Conservation (phyloP, 2,113 vertebrate species). For the Pachycephala philippinensis region DNA sequence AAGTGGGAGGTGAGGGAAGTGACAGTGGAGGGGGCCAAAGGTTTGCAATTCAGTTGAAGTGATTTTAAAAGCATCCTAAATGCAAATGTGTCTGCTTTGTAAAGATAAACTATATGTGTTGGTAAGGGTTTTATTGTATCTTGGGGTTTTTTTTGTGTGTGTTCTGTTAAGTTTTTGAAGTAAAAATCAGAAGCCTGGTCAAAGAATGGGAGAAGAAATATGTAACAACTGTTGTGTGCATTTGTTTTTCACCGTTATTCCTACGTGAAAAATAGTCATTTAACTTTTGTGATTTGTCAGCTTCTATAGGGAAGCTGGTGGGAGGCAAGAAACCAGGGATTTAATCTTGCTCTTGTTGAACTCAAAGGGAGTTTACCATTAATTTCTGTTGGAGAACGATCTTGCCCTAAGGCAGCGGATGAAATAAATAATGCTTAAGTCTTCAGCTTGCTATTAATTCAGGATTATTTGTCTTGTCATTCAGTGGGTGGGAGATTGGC, state of each 20-base stretch:
- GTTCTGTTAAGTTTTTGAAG: not conserved
- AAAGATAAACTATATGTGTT: not conserved
- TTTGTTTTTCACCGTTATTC: not conserved
- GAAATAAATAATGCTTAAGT: not conserved
- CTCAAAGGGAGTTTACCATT: not conserved
- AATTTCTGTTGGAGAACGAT: not conserved
- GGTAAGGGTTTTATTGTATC: not conserved
- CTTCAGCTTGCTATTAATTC: not conserved
- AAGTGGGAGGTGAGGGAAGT: not conserved
- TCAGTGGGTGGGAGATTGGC: not conserved
- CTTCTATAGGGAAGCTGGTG: not conserved
- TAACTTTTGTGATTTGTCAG: not conserved
- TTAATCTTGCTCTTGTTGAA: not conserved
- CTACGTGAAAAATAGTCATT: not conserved
- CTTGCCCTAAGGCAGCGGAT: not conserved
- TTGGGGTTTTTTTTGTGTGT: not conserved
- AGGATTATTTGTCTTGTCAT: not conserved
- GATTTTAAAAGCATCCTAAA: constrained; percentile 13
- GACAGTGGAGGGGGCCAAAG: not conserved
- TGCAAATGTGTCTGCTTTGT: not conserved
- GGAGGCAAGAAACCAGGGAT: not conserved
- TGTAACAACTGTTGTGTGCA: not conserved
- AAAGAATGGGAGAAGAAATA: not conserved
- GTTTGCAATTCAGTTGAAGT: not conserved
- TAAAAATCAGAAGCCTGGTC: not conserved